These are phyloP conservation scores for Nycticebus coucang DNA, from an alignment of 2,113 vertebrate species.

Conservation along the genomic window DNA sequence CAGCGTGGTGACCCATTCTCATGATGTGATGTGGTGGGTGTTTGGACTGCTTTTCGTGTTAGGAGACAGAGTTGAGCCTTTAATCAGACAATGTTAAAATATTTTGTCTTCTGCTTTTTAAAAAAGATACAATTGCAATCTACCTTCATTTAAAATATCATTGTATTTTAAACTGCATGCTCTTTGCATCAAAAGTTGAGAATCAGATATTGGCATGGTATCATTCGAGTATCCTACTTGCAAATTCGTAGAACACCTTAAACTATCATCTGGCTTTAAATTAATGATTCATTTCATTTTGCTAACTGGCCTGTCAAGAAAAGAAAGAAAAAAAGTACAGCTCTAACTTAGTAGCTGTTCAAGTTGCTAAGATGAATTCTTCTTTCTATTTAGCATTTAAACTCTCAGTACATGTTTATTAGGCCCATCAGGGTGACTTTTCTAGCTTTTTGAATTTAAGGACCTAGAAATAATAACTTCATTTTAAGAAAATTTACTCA, in stretches of 20 bases:
- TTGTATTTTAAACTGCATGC: neutral
- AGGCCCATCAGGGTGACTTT: neutral
- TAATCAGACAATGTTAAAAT: slow-evolving; percentile 41
- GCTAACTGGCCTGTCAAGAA: slow-evolving; percentile 31
- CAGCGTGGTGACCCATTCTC: slow-evolving; percentile 36
- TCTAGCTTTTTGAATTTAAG: slow-evolving; percentile 4
- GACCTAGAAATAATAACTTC: neutral
- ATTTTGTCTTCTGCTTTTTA: neutral
- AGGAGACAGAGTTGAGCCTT: neutral
- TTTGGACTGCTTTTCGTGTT: neutral
- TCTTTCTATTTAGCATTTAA: neutral
- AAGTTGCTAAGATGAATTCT: neutral
- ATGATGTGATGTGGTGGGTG: neutral
- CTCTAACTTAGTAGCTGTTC: neutral
- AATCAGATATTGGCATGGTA: slow-evolving; percentile 47
- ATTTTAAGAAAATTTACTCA: neutral
- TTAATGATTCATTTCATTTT: slow-evolving; percentile 60
- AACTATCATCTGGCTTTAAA: slow-evolving; percentile 45
- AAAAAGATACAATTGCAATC: neutral
- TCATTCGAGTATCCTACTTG: neutral
- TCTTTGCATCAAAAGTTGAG: neutral
- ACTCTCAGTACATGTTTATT: neutral
- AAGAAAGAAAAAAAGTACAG: slow-evolving; percentile 57
- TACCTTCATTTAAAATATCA: slow-evolving; percentile 30
- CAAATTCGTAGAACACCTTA: neutral